Evolutionary conservation across 2,113 vertebrate genomes (phyloP).

Genomic region (Myiopsitta monachus): DNA sequence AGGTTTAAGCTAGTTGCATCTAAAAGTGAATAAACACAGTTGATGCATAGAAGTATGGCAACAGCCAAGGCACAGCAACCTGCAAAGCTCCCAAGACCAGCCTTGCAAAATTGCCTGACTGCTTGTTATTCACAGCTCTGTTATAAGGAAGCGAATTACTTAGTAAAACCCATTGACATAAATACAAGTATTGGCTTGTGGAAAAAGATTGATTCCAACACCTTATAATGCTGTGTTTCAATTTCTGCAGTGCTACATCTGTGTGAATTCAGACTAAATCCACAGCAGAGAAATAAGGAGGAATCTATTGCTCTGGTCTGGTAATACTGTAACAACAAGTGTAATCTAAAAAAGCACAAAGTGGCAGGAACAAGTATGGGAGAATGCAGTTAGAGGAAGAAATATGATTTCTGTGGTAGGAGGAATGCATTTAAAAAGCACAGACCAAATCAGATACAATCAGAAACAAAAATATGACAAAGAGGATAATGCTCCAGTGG

Average conservation of each 20-base stretch:
- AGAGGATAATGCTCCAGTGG: not conserved
- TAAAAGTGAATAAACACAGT: not conserved
- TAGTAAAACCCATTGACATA: not conserved
- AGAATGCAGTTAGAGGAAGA: not conserved
- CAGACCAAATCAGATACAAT: constrained; percentile 4
- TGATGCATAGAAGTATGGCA: not conserved
- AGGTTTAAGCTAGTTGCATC: not conserved
- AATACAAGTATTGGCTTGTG: not conserved
- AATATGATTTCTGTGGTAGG: not conserved
- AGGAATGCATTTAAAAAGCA: not conserved
- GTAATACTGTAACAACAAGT: not conserved
- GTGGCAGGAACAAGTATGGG: not conserved
- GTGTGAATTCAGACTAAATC: not conserved
- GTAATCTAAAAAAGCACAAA: not conserved
- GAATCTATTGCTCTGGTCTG: not conserved
- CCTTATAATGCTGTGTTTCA: not conserved
- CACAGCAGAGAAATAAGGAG: not conserved
- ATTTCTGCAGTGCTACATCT: not conserved
- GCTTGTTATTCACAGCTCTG: not conserved
- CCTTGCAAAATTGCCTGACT: not conserved
- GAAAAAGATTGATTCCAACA: not conserved
- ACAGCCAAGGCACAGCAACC: not conserved
- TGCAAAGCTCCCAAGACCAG: not conserved
- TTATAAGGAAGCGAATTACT: not conserved
- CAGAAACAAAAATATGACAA: not conserved